phyloP scores from a whole-genome alignment of 2,797 vertebrate genomes.

The Eutrigla gurnardus region DNA sequence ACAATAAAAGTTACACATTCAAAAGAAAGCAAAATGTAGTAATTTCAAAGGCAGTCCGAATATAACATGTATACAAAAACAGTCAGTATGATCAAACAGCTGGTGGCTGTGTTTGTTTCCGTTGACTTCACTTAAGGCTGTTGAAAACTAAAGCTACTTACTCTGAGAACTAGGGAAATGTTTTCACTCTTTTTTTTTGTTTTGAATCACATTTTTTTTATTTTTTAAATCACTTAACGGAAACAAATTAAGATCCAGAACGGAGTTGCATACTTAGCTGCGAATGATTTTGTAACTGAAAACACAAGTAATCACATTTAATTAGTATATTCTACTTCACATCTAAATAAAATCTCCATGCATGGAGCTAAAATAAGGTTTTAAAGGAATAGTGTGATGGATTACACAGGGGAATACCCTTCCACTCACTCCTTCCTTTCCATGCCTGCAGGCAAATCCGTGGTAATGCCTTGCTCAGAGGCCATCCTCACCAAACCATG shows the following conservation, averaged over 20 bases:
- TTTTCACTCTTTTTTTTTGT: background rate
- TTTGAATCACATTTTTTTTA: background rate
- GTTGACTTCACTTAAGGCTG: background rate
- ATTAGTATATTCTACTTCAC: background rate
- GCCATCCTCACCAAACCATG: too few species aligned
- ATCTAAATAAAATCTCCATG: conserved; percentile 26
- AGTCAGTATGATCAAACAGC: background rate
- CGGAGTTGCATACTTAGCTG: background rate
- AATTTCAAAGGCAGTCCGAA: conserved; percentile 41
- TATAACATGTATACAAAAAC: background rate
- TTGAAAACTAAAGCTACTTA: background rate
- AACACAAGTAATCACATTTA: conserved; percentile 1
- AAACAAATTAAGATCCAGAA: conserved; percentile 2
- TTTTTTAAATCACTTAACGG: background rate
- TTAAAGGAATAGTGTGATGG: background rate
- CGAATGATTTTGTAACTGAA: background rate
- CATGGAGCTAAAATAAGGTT: background rate
- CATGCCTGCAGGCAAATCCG: too few species aligned
- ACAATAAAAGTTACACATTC: conserved; percentile 21
- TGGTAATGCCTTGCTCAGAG: too few species aligned
- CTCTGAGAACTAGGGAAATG: background rate
- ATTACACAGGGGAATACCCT: background rate
- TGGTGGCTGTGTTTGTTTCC: conserved; percentile 12
- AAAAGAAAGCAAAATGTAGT: conserved; percentile 31
- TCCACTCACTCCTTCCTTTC: too few species aligned